Percentiles rank a stretch among this genome's conserved stretches.
phyloP scores from a whole-genome alignment of 1,140 invertebrate species.

The Bombus impatiens region DNA sequence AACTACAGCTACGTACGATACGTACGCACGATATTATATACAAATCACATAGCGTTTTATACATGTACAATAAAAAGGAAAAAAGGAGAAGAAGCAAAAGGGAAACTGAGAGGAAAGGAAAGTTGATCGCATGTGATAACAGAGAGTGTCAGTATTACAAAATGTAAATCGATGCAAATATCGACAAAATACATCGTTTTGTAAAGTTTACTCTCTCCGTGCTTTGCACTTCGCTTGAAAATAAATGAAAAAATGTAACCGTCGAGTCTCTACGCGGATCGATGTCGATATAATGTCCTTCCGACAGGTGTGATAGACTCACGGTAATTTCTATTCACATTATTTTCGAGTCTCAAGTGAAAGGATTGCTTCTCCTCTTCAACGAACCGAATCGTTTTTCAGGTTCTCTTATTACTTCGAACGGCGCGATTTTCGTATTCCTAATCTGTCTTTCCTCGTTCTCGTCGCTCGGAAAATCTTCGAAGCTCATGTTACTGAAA shows the following conservation, averaged over 20 bases:
- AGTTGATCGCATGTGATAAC: neutral
- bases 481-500: conserved; percentile 91
- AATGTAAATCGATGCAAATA: neutral
- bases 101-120: neutral
- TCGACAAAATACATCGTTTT: neutral
- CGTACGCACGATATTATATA: neutral
- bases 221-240: neutral
- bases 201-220: neutral
- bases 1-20: neutral
- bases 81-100: neutral
- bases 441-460: conserved; percentile 76
- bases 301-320: neutral
- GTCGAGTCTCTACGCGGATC: neutral
- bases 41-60: neutral
- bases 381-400: conserved; percentile 86
- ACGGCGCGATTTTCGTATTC: conserved; percentile 81
- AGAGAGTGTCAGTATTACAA: neutral
- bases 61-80: neutral
- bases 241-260: neutral
- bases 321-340: neutral
- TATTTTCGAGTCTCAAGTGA: conserved; percentile 81
- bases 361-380: conserved; percentile 87
- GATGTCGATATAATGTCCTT: neutral
- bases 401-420: conserved; percentile 86
- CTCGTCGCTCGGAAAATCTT: conserved; percentile 89